Base-by-base conservation (phyloP, 23 tunicate species). In the Ciona savignyi region DNA sequence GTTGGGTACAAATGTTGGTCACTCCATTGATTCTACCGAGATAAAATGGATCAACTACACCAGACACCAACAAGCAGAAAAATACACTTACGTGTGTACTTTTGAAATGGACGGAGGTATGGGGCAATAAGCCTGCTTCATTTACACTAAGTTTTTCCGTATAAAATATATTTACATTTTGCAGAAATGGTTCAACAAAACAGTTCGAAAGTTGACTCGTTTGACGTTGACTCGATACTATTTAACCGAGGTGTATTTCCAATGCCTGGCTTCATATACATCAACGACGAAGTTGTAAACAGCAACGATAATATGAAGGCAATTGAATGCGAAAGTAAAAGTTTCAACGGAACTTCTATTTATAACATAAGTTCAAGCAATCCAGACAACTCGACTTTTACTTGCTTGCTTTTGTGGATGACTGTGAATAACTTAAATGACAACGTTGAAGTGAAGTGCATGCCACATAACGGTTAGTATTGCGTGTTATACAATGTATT, bases 381-480 rank as follows among this genome's bases (percentile, higher is more conserved):
- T 32, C 64, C 63, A 3, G 76, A 72, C 31, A 72, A 72, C 64
- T 32, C 24, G 33, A 72, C 76, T 2, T 49, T 72, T 23, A 72
- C 76, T 15, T 72, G 76, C 64, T 33, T 72, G 76, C 6, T 72
- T 1, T 72, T 72, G 63, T 72, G 76, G 76, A 4, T 49, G 23
- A n/a, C 76, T 19, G 11, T 72, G 9, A n/a, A n/a, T n/a, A 72
- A 42, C 63, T 63, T 20, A 1, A 25, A 48, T 2, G 76, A 72
- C 65, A 30, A 48, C 22, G 65, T 51, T 1, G 61, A 6, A 49
- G 76, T 72, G 65, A 72, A 72, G 23, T 72, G 76, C 76, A 72
- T 72, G 76, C 76, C 76, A 35, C 76, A 72, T 64, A 72, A 72
- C 51, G 76, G 76, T 72, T 26, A 72, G 76, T 9, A 63, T 22